These are phyloP conservation scores for Prinia subflava DNA, from an alignment of 2,113 vertebrate genomes.

Conservation along the genomic window DNA sequence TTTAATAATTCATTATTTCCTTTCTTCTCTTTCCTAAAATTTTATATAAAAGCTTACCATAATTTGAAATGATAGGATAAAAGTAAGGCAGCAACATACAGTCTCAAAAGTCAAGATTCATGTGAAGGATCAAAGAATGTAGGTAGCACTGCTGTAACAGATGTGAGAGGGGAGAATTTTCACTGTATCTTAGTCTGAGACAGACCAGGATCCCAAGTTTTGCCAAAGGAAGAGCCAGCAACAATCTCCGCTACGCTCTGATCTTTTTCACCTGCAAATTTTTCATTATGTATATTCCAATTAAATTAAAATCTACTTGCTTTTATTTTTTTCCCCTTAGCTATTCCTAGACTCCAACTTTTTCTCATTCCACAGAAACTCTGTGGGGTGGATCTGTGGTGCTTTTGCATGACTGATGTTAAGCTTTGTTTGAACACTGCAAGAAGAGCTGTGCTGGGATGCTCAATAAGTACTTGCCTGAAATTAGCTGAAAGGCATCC, in stretches of 20 bases:
- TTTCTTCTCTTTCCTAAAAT: conserved; percentile 14
- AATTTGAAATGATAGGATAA: background rate
- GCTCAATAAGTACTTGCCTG: background rate
- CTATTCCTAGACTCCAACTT: background rate
- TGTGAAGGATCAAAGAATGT: background rate
- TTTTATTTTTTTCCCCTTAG: background rate
- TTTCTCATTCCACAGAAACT: background rate
- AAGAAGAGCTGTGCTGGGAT: background rate
- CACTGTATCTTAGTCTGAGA: background rate
- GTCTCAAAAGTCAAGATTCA: background rate
- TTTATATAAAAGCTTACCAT: background rate
- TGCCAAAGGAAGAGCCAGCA: background rate
- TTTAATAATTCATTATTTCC: background rate
- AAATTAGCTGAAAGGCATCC: background rate
- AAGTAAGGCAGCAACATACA: background rate
- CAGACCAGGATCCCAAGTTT: background rate
- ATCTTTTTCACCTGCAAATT: background rate
- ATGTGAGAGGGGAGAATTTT: background rate
- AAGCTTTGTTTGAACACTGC: background rate
- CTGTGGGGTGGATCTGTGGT: background rate
- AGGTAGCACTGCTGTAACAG: background rate
- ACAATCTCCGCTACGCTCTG: background rate
- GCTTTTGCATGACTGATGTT: background rate
- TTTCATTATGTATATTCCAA: background rate
- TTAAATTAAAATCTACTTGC: background rate